Evolutionary conservation across 2,888 invertebrate genomes (phyloP), one percentile per base, ranked within the genome.

Genomic region (Caenorhabditis uteleia): DNA sequence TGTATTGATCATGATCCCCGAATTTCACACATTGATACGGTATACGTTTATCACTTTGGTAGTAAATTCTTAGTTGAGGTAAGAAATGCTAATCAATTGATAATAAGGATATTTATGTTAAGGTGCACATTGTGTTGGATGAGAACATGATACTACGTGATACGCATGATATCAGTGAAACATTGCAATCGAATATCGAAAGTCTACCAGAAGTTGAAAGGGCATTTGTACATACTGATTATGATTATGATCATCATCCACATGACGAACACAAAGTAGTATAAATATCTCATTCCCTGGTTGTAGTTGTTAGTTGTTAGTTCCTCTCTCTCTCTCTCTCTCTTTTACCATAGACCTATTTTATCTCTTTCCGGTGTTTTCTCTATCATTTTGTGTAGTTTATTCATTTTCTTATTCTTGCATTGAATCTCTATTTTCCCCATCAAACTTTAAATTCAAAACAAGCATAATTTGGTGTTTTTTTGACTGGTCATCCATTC

Each of bases 191-290:
- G 54, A 85, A 85, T 71, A 77, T 86, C 36, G 86, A 86, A 74
- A 74, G 78, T 18, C 67, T 86, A 38, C 79, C 82, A 7, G 83
- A 85, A 55, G 86, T 87, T 1, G 86, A 87, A 62, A 71, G 86
- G 47, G 86, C 86, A 0, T 87, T 87, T 73, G 86, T 87, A 0
- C 87, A 87, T 73, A 75, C 85, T 10, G 86, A 87, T 74, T 86
- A 86, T 70, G 86, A 86, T 67, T 82, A 80, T 42, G 82, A 83
- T 2, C 86, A 86, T 61, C 65, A 82, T 46, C 85, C 85, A 0
- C 70, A 73, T 16, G 82, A 82, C 27, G 86, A 86, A 70, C 86
- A 86, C 73, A 86, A 86, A 74, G 68, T 82, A 8, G 84, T 85
- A 8, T 85, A 70, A 55, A 8, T 26, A 23, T 40, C 21, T 23